A percentile compares a stretch with the other conserved stretches of the same genome.
Evolutionary conservation across 2,113 vertebrate species (phyloP).

Genomic region (Phodopus roborovskii): DNA sequence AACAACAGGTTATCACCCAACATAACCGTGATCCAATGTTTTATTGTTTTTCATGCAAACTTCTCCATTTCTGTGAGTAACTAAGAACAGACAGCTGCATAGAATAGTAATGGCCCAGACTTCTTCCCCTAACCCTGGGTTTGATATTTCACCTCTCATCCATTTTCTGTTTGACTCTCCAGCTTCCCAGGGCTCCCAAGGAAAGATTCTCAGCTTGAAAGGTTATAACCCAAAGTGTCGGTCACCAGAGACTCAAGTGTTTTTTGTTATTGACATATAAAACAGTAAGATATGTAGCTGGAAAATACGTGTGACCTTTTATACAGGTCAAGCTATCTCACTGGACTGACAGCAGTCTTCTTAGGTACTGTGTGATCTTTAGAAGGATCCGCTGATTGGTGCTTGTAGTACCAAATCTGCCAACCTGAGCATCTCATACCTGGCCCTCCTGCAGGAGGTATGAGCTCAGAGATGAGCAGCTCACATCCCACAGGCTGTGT

Average conservation of each 20-base stretch:
- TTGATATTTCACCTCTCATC: not conserved
- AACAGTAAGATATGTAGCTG: accelerated
- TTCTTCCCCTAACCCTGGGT: not conserved
- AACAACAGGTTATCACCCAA: not conserved
- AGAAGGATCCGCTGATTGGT: not conserved
- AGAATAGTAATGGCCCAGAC: not conserved
- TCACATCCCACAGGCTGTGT: not conserved
- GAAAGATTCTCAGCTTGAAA: not conserved
- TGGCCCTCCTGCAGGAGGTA: not conserved
- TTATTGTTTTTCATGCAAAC: not conserved
- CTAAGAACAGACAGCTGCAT: not conserved
- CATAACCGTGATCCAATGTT: not conserved
- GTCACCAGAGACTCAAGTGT: not conserved
- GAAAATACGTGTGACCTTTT: not conserved
- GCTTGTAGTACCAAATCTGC: not conserved
- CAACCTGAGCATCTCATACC: not conserved
- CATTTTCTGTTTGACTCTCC: not conserved
- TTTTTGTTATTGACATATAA: not conserved
- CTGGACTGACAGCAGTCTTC: not conserved
- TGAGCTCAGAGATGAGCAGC: slow-evolving; percentile 44
- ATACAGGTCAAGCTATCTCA: not conserved
- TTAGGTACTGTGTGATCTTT: not conserved
- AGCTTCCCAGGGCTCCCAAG: not conserved
- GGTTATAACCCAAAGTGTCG: not conserved
- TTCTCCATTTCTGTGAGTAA: not conserved